Conservation (phyloP, 2,888 invertebrate genomes). For the Drosophila atroscutellata region DNA sequence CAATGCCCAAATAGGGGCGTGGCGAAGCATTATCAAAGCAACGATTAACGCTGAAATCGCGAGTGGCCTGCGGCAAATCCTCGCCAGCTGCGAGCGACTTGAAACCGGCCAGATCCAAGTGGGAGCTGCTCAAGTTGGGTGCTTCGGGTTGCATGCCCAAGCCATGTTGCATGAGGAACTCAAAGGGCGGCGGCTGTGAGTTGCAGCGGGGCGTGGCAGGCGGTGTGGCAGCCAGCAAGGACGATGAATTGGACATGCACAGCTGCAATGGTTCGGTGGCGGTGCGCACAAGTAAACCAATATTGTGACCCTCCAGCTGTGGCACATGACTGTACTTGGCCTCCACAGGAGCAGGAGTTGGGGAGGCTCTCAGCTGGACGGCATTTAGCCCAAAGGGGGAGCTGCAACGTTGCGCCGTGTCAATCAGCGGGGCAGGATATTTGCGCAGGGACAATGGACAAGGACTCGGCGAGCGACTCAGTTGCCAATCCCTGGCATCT, state of each 20-base stretch:
- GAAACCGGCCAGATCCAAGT: conserved; percentile 32
- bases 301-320: conserved; percentile 81
- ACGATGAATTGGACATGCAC: conserved; percentile 61
- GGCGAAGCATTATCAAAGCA: conserved; percentile 83
- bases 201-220: conserved; percentile 71
- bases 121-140: neutral
- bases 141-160: conserved; percentile 7
- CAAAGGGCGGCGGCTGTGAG: conserved; percentile 76
- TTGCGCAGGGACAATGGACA: conserved; percentile 48
- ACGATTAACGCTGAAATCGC: conserved; percentile 67
- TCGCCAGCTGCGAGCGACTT: conserved; percentile 53
- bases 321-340: conserved; percentile 69
- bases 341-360: conserved; percentile 31
- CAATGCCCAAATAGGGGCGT: conserved; percentile 81
- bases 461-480: conserved; percentile 62
- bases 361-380: conserved; percentile 35
- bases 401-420: conserved; percentile 69
- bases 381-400: conserved; percentile 80
- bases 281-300: conserved; percentile 76
- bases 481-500: conserved; percentile 43
- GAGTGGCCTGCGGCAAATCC: conserved; percentile 38
- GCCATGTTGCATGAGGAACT: conserved; percentile 70
- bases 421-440: conserved; percentile 77
- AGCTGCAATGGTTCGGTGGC: conserved; percentile 59
- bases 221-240: conserved; percentile 61